A percentile compares a stretch with the other conserved stretches of the same genome.
These are phyloP conservation scores for Drosophila formosana DNA, from an alignment of 2,888 invertebrate species.

Conservation along the genomic window DNA sequence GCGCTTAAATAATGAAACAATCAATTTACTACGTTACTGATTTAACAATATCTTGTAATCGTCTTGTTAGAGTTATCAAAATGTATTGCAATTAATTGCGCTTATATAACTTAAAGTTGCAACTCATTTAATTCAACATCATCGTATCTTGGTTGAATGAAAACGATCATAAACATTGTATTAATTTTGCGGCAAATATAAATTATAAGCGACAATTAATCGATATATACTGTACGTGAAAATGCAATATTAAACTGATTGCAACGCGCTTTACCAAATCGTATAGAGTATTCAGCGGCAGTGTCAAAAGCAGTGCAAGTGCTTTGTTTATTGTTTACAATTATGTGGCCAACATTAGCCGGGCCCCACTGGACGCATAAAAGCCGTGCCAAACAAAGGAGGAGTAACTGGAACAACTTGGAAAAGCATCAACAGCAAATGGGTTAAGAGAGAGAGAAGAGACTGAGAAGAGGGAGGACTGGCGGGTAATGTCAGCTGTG, in stretches of 20 bases:
- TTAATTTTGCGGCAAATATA: no score
- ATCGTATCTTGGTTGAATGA: no score
- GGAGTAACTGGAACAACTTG: conserved; percentile 11
- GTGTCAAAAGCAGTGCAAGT: conserved; percentile 1
- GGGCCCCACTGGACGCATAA: conserved; percentile 60
- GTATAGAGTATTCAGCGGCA: conserved; percentile 33
- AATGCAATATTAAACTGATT: no score
- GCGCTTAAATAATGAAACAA: no score
- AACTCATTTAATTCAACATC: no score
- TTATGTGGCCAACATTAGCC: conserved; percentile 63
- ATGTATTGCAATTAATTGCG: no score
- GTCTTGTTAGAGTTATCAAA: no score
- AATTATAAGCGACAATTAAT: neutral
- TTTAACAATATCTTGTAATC: neutral
- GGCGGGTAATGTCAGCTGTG: conserved; percentile 11
- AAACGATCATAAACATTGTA: no score
- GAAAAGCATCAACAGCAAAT: conserved; percentile 33
- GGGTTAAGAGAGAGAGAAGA: conserved; percentile 53
- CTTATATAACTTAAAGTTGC: no score
- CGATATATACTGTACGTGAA: neutral
- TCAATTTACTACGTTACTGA: no score
- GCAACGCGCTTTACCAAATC: no score
- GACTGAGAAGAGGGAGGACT: neutral
- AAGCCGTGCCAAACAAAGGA: conserved; percentile 52
- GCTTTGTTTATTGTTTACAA: conserved; percentile 45